These are phyloP conservation scores for Tanypteryx hageni DNA, from an alignment of 2,888 invertebrate genomes.

Conservation along the genomic window DNA sequence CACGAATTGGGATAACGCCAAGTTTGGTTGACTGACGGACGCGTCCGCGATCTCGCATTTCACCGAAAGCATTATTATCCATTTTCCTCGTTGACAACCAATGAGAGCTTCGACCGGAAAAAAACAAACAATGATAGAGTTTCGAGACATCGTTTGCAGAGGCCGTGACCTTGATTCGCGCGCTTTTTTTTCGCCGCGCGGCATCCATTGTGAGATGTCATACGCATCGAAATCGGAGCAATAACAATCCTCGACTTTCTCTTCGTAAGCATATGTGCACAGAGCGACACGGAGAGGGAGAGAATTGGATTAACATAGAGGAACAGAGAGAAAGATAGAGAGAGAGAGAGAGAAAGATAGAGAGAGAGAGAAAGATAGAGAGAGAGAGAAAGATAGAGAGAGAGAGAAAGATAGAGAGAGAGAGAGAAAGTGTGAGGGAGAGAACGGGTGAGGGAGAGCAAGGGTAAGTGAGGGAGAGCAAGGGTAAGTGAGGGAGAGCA, in stretches of 20 bases:
- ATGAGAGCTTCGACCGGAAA: neutral
- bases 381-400: too few relatives aligned
- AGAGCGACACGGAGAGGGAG: too few relatives aligned
- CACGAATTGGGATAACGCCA: neutral
- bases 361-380: too few relatives aligned
- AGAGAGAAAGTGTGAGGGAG: too few relatives aligned
- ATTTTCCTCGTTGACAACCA: neutral
- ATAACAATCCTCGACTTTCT: neutral
- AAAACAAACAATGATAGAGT: neutral
- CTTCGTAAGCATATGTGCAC: too few relatives aligned
- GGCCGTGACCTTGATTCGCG: constrained; percentile 1
- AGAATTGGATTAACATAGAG: too few relatives aligned
- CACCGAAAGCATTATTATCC: neutral
- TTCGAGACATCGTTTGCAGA: neutral
- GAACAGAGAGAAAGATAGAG: neutral
- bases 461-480: too few relatives aligned
- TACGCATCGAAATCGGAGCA: neutral
- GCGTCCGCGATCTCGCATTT: neutral
- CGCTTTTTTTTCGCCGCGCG: neutral
- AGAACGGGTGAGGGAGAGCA: too few relatives aligned
- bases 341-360: neutral
- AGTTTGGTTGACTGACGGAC: neutral
- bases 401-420: too few relatives aligned
- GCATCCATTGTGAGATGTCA: neutral
- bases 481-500: too few relatives aligned